These are phyloP conservation scores for Schrankia costaestrigalis DNA, from an alignment of 2,888 invertebrate genomes.

Conservation along the genomic window DNA sequence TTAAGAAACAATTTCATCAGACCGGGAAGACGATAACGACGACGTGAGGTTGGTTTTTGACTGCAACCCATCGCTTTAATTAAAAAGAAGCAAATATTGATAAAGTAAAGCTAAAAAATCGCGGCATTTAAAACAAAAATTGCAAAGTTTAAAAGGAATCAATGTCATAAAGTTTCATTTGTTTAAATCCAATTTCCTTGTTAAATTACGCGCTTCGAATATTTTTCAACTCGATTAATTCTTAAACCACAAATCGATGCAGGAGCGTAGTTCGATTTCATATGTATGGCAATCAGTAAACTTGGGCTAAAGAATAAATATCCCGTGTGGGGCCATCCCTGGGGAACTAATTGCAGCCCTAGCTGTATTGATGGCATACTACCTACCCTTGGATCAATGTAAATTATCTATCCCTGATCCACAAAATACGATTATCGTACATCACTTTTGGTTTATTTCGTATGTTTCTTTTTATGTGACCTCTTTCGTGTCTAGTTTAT, in stretches of 20 bases:
- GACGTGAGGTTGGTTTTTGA: no score
- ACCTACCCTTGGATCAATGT: constrained; percentile 62
- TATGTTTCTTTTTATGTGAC: constrained; percentile 32
- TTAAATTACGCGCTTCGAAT: constrained; percentile 11
- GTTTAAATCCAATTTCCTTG: constrained; percentile 10
- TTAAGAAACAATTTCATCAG: no score
- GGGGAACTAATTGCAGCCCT: constrained; percentile 74
- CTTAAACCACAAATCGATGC: constrained; percentile 36
- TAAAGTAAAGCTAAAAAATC: no score
- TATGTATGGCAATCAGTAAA: constrained; percentile 58
- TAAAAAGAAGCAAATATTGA: no score
- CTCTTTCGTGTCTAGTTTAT: no score
- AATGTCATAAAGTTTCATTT: constrained; percentile 1
- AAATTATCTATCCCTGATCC: constrained; percentile 64
- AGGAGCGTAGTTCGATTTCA: constrained; percentile 42
- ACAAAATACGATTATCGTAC: constrained; percentile 57
- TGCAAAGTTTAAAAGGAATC: neutral
- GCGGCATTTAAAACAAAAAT: neutral
- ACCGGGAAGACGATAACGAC: no score
- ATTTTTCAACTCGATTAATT: constrained; percentile 30
- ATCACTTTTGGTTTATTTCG: constrained; percentile 42
- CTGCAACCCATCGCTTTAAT: no score
- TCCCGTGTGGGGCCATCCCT: constrained; percentile 49
- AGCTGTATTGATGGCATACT: constrained; percentile 71
- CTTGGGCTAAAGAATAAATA: constrained; percentile 67